Conservation (phyloP, 2,888 invertebrate genomes). For the Amphipyra berbera region DNA sequence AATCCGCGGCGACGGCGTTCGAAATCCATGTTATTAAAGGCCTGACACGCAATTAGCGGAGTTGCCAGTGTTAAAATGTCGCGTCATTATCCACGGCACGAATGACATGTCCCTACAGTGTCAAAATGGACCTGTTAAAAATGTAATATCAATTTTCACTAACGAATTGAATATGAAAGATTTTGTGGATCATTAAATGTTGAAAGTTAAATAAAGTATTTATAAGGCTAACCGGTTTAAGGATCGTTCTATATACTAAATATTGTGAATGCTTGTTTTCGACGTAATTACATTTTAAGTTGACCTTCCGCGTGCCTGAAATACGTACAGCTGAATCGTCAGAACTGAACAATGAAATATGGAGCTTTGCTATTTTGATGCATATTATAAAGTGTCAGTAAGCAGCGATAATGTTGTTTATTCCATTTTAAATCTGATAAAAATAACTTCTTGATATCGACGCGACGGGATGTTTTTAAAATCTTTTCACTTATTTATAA, state of each 20-base stretch:
- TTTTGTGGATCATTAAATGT: constrained; percentile 16
- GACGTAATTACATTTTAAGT: too few relatives aligned
- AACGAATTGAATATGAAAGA: constrained; percentile 20
- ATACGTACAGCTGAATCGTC: too few relatives aligned
- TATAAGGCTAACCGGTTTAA: too few relatives aligned
- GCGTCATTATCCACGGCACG: constrained; percentile 61
- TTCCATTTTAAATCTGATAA: background rate
- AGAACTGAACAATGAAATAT: too few relatives aligned
- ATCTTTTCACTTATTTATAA: background rate
- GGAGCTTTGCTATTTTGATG: too few relatives aligned
- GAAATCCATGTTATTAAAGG: constrained; percentile 52
- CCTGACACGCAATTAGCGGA: constrained; percentile 66
- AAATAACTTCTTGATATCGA: constrained; percentile 1
- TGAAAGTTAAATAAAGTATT: background rate
- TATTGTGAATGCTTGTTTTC: too few relatives aligned
- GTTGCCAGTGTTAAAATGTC: constrained; percentile 61
- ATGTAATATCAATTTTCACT: constrained; percentile 26
- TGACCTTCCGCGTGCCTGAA: too few relatives aligned
- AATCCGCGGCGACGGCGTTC: constrained; percentile 25
- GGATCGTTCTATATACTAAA: too few relatives aligned
- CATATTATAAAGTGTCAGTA: too few relatives aligned
- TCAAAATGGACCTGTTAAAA: constrained; percentile 43
- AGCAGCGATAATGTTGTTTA: background rate
- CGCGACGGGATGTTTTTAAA: too few relatives aligned
- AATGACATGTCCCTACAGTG: constrained; percentile 58